Evolutionary conservation across 2,113 vertebrate species (phyloP), one percentile per base, ranked within the genome.

Genomic region (Pedionomus torquatus): DNA sequence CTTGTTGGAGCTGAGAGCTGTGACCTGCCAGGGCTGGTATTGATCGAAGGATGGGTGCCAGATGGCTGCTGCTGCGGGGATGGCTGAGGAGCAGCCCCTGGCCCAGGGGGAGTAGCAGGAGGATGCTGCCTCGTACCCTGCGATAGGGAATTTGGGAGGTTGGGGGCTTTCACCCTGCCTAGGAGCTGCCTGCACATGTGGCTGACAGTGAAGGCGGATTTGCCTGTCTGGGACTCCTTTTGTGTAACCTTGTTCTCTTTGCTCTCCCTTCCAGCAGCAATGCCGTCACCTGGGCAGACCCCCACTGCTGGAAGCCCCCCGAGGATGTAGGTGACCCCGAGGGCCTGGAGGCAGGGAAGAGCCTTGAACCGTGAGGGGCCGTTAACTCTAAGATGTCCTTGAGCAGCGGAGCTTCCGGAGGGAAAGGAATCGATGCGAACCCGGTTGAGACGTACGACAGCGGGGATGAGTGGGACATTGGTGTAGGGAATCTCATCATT

Each of bases 301-400:
- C 91, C 60, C 71, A 98, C 87, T 64, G 57, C 95, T 95, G 97
- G 98, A 98, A 98, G 98, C 97, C 97, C 98, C 97, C 97, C 96
- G 97, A 98, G 99, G 97, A 99, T 97, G 93, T 98, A 99, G 98
- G 99, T 98, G 96, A 98, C 96, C 96, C 96, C 79, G 92, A 97
- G 97, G 97, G 97, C 78, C 12, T 84, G 97, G 98, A 97, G 98
- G 97, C 98, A 93, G 97, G 97, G 97, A 98, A 98, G 97, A 98
- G 97, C 98, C 98, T 98, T 97, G 98, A 98, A 98, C 96, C 68
- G 98, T 96, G 98, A 98, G 97, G 97, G 99, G 98, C 98, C 90
- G 98, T 99, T 99, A 99, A 99, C 98, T 99, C 99, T 99, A 99
- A 99, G 99, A 99, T 99, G 99, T 99, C 99, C 99, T 99, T 99